A percentile compares a stretch with the other conserved stretches of the same genome.
phyloP scores from a whole-genome alignment of 2,888 invertebrate species.

The Ceraclea dissimilis region DNA sequence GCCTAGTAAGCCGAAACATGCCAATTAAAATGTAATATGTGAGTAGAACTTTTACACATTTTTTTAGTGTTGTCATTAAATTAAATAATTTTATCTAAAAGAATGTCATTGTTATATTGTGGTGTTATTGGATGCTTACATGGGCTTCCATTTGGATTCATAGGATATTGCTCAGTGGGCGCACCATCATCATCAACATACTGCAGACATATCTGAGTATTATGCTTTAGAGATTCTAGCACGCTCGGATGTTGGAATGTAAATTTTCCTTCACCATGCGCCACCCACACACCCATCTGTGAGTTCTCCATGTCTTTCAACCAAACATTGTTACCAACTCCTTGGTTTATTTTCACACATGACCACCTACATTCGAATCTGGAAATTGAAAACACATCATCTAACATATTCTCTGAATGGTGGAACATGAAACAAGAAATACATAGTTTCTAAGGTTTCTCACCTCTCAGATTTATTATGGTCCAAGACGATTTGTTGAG shows the following conservation, averaged over 20 bases:
- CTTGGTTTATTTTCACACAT: conserved; percentile 62
- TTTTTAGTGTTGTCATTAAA: too few relatives aligned
- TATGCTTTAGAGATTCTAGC: conserved; percentile 42
- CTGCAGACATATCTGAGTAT: conserved; percentile 65
- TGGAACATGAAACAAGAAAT: too few relatives aligned
- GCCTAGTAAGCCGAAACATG: too few relatives aligned
- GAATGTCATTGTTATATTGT: neutral
- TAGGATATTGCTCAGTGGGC: conserved; percentile 77
- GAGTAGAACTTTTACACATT: too few relatives aligned
- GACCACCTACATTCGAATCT: conserved; percentile 67
- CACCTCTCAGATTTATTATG: conserved; percentile 85
- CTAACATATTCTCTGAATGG: too few relatives aligned
- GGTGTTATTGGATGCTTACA: conserved; percentile 37
- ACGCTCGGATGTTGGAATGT: conserved; percentile 47
- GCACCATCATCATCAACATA: conserved; percentile 75
- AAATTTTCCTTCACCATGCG: conserved; percentile 91
- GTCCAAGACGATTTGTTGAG: conserved; percentile 63
- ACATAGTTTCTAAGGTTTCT: neutral
- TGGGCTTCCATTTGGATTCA: conserved; percentile 90
- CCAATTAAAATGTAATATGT: too few relatives aligned
- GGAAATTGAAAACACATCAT: conserved; percentile 4
- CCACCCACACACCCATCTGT: conserved; percentile 92
- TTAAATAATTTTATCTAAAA: too few relatives aligned
- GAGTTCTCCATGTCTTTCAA: conserved; percentile 79
- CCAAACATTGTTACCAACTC: conserved; percentile 68